A percentile compares a stretch with the other conserved stretches of the same genome.
These are phyloP conservation scores for Lepidothrix coronata DNA, from an alignment of 2,113 vertebrate species.

Conservation along the genomic window DNA sequence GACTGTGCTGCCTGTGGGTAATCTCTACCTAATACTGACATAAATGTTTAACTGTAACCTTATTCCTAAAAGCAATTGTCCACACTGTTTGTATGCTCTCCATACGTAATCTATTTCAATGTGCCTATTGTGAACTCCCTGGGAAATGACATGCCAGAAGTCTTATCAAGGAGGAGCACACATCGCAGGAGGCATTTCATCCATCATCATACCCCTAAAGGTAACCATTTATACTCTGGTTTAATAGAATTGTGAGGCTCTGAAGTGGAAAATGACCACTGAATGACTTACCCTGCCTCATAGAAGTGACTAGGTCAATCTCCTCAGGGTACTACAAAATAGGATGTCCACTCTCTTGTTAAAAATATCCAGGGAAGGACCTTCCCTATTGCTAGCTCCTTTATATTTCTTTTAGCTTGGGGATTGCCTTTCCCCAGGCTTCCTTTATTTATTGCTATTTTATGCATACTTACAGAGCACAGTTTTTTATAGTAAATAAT, in stretches of 20 bases:
- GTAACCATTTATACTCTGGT: neutral
- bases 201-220: neutral
- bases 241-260: conserved; percentile 20
- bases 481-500: conserved; percentile 42
- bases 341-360: neutral
- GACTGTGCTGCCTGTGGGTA: neutral
- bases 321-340: neutral
- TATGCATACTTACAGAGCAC: neutral
- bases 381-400: neutral
- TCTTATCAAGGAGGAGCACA: conserved; percentile 1
- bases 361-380: neutral
- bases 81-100: neutral
- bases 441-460: neutral
- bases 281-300: neutral
- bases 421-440: neutral
- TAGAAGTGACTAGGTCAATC: neutral
- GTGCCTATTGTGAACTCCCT: neutral
- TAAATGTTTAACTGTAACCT: neutral
- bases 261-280: conserved; percentile 5
- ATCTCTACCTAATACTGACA: neutral
- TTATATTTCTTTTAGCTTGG: neutral
- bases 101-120: conserved; percentile 13
- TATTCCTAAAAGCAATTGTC: neutral
- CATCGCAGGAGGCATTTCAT: neutral
- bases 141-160: neutral